phyloP scores from a whole-genome alignment of 35 echinoderm and acorn worm genomes.

The Heliocidaris erythrogramma region DNA sequence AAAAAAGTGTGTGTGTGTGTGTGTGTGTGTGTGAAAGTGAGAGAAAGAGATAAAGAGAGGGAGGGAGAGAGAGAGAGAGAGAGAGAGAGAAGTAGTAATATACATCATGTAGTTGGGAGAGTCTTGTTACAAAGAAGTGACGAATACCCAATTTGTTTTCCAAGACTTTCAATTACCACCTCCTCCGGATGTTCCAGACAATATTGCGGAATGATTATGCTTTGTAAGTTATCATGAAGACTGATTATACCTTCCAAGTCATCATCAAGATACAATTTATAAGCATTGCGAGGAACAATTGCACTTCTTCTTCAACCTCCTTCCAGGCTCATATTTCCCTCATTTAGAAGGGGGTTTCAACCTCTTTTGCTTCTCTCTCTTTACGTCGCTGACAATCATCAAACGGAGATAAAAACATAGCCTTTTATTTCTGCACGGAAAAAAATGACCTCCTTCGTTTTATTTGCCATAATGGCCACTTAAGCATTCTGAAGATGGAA shows the following conservation, averaged over 20 bases:
- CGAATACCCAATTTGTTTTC: not conserved
- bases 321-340: not conserved
- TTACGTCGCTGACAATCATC: not conserved
- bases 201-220: not conserved
- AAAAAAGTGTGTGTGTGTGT: too few relatives aligned
- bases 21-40: not conserved
- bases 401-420: not conserved
- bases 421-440: not conserved
- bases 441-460: not conserved
- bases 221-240: not conserved
- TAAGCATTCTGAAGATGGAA: slow-evolving; percentile 33
- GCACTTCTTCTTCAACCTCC: not conserved
- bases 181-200: not conserved
- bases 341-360: not conserved
- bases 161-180: not conserved
- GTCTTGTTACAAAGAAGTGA: not conserved
- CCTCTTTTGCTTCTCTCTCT: not conserved
- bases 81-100: too few relatives aligned
- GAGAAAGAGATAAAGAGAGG: not conserved
- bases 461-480: slow-evolving; percentile 10
- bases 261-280: not conserved
- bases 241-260: not conserved
- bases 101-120: too few relatives aligned
- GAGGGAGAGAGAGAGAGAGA: too few relatives aligned
- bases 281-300: not conserved